phyloP scores from a whole-genome alignment of 1,140 invertebrate genomes.

The Anagrus nilaparvatae region DNA sequence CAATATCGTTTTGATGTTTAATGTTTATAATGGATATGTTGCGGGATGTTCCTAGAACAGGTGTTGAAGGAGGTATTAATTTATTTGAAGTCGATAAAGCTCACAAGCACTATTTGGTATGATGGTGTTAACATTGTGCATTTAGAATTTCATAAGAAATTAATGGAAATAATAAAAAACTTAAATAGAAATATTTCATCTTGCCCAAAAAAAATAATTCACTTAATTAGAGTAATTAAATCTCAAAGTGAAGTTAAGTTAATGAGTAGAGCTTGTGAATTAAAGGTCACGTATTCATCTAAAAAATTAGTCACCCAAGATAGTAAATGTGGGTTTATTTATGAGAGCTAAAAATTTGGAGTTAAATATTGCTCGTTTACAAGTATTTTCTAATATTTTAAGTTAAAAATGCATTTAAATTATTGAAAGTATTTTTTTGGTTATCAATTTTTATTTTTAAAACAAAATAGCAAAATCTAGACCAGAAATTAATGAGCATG shows the following conservation, averaged over 20 bases:
- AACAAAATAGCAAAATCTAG: conserved; percentile 63
- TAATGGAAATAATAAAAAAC: conserved; percentile 37
- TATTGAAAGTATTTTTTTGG: no score
- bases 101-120: conserved; percentile 46
- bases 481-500: conserved; percentile 67
- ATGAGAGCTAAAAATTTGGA: no score
- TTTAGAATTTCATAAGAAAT: conserved; percentile 42
- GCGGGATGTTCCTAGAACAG: conserved; percentile 87
- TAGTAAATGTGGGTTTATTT: no score
- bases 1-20: no score
- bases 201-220: conserved; percentile 52
- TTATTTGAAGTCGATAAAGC: conserved; percentile 72
- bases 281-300: no score
- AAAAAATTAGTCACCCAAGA: no score
- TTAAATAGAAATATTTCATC: conserved; percentile 29
- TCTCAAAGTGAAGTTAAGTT: conserved; percentile 73
- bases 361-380: no score
- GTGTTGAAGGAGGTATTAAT: conserved; percentile 48
- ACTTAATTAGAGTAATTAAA: conserved; percentile 75
- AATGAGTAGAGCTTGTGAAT: conserved; percentile 73
- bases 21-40: conserved; percentile 69
- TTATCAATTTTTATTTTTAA: conserved; percentile 65
- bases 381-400: no score
- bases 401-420: no score
- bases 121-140: conserved; percentile 49